phyloP scores from a whole-genome alignment of 2,113 vertebrate genomes.

The Gambusia holbrooki region DNA sequence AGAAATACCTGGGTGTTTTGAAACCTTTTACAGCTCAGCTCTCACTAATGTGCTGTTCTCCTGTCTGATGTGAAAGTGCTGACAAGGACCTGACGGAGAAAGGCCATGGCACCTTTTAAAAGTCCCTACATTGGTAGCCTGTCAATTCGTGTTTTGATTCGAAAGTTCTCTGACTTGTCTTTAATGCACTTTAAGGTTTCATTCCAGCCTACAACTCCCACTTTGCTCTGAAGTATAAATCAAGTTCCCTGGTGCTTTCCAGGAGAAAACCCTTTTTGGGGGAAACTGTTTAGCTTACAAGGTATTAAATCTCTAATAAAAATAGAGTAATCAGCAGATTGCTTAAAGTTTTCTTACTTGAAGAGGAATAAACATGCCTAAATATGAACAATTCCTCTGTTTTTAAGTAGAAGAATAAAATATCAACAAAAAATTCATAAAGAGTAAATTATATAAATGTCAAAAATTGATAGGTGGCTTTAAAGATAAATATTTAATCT shows the following conservation, averaged over 20 bases:
- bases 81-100: conserved; percentile 8
- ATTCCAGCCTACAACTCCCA: conserved; percentile 3
- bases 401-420: too few relatives aligned
- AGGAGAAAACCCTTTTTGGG: conserved; percentile 12
- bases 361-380: too few relatives aligned
- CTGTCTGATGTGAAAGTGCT: conserved; percentile 13
- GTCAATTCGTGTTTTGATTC: conserved; percentile 37
- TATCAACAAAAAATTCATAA: too few relatives aligned
- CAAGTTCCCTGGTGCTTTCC: background rate
- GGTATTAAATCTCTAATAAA: background rate
- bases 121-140: conserved; percentile 25
- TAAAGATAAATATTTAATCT: too few relatives aligned
- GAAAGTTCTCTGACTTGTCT: conserved; percentile 8
- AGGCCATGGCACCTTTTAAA: conserved; percentile 17
- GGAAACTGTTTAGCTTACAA: conserved; percentile 1
- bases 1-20: background rate
- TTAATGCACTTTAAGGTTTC: conserved; percentile 25
- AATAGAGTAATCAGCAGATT: background rate
- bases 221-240: conserved; percentile 16
- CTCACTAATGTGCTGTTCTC: conserved; percentile 17
- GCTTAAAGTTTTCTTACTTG: background rate
- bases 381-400: too few relatives aligned
- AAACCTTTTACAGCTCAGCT: conserved; percentile 28
- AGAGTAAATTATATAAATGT: too few relatives aligned
- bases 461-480: too few relatives aligned